Evolutionary conservation across 2,797 vertebrate genomes (phyloP), one percentile per base, ranked within the genome.

Genomic region (Sebastes miniatus): DNA sequence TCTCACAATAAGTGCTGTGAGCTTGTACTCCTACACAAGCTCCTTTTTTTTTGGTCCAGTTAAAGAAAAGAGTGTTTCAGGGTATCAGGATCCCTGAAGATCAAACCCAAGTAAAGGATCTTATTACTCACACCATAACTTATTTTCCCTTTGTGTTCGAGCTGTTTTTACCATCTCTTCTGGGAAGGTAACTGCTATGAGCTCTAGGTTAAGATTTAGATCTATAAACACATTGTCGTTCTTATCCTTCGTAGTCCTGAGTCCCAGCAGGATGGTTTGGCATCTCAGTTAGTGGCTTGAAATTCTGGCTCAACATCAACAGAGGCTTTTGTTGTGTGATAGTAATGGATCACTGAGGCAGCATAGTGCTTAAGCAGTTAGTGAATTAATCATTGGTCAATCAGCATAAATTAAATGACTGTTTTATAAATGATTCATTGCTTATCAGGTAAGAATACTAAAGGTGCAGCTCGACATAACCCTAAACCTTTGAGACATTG

Each of bases 281-380:
- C 20, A 32, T 69, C 69, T 70, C 59, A 14, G 52, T 52, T 18
- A 9, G 36, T 22, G 59, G 50, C 47, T 69, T 73, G 29, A 69
- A 31, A 32, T 50, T 73, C 12, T 73, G 57, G 34, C 64, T 58
- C n/a, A 25, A 5, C 22, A 58, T 27, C 57, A 69, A 36, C 18
- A 56, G 12, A 69, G 24, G 69, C 31, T 74, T 77, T 76, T 76
- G 5, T 24, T 72, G 29, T 61, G 25, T 59, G 62, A 80, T 29
- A 43, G 14, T 73, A 54, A 57, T 56, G 31, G 50, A 7, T 25
- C 73, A 52, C 34, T 34, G 67, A 58, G 39, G 57, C 43, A 63
- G 7, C 27, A 16, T 13, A 9, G 25, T 67, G 54, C n/a, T 32
- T 8, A 73, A 29, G 72, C 25, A 43, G 31, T 14, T 27, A 43